These are phyloP conservation scores for Nyctibius bracteatus DNA, from an alignment of 2,113 vertebrate genomes.

Conservation along the genomic window DNA sequence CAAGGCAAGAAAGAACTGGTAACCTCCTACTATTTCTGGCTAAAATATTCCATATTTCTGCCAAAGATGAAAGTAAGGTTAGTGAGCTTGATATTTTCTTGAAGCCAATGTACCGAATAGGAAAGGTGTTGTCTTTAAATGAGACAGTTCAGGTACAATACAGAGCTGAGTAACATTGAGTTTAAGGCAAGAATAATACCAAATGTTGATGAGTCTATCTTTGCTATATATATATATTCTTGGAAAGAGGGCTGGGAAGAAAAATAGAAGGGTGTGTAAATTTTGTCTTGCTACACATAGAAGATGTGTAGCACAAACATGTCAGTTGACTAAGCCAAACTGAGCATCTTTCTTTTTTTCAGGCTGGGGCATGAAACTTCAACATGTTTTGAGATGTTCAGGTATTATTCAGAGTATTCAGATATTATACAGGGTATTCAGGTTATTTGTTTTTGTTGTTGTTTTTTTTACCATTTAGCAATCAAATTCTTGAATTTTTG, in stretches of 20 bases:
- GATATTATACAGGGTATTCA: not conserved
- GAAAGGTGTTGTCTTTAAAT: not conserved
- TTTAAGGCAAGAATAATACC: not conserved
- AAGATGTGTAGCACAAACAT: not conserved
- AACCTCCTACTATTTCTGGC: not conserved
- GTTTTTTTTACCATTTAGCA: not conserved
- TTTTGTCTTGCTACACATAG: not conserved
- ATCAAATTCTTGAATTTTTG: not conserved
- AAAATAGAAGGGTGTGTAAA: not conserved
- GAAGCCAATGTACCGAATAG: not conserved
- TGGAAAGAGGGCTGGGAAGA: not conserved
- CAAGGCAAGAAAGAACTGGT: not conserved
- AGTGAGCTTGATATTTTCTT: not conserved
- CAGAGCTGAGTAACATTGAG: not conserved
- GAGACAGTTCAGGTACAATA: not conserved
- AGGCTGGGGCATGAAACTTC: not conserved
- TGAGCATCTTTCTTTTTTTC: not conserved
- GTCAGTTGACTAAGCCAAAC: not conserved
- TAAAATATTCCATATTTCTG: not conserved
- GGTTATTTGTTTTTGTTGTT: not conserved
- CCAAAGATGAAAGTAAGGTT: not conserved
- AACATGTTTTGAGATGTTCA: not conserved
- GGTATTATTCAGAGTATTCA: not conserved
- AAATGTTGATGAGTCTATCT: not conserved
- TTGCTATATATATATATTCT: not conserved